Percentiles rank a stretch among this genome's conserved stretches.
Evolutionary conservation across 2,113 vertebrate species (phyloP).

Genomic region (Myiopsitta monachus): DNA sequence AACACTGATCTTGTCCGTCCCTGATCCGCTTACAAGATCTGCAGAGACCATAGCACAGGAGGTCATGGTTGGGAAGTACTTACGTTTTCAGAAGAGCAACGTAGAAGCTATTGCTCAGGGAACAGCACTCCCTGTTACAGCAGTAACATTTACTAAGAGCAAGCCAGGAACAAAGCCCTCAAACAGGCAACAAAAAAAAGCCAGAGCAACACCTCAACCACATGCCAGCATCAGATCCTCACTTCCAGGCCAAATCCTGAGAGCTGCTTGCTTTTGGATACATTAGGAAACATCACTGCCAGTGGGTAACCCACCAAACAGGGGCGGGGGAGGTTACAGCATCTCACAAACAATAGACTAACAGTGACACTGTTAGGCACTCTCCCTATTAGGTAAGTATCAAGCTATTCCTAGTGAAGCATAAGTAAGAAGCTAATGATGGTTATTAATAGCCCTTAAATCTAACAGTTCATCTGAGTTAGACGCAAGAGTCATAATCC

Average conservation of each 20-base stretch:
- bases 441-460: conserved; percentile 60
- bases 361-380: background rate
- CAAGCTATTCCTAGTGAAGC: conserved; percentile 32
- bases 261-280: background rate
- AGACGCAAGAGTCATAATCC: conserved; percentile 43
- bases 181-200: background rate
- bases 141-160: background rate
- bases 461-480: conserved; percentile 44
- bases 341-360: background rate
- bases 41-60: background rate
- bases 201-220: background rate
- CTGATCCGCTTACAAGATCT: background rate
- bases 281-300: background rate
- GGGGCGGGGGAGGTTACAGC: fast-evolving
- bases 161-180: background rate
- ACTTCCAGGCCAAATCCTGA: background rate
- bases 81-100: background rate
- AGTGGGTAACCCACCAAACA: background rate
- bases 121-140: background rate
- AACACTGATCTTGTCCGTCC: background rate
- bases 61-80: background rate
- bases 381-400: background rate
- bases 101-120: background rate
- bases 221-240: background rate
- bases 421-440: conserved; percentile 47